Percentiles rank a stretch among this genome's conserved stretches.
Evolutionary conservation across 2,888 invertebrate genomes (phyloP).

Genomic region (Meiosimyza decipiens): DNA sequence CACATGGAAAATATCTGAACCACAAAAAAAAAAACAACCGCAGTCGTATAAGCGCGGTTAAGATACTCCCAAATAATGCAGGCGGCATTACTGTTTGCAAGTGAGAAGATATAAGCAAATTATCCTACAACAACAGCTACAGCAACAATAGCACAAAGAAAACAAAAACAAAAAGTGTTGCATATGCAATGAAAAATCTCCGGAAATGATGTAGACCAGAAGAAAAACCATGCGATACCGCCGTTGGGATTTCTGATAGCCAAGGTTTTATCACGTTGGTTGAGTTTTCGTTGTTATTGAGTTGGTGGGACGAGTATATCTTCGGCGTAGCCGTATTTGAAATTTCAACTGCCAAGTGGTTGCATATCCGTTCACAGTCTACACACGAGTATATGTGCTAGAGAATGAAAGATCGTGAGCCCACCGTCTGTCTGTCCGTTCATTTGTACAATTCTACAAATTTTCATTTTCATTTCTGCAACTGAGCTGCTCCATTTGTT

Average conservation of each 20-base stretch:
- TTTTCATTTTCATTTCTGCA: slow-evolving; percentile 31
- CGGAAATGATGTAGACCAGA: slow-evolving; percentile 46
- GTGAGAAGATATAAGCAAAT: slow-evolving; percentile 26
- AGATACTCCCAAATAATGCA: slow-evolving; percentile 4
- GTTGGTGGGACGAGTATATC: not conserved
- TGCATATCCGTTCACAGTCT: slow-evolving; percentile 5
- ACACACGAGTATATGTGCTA: not conserved
- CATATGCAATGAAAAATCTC: slow-evolving; percentile 41
- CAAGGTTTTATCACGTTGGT: too few species aligned
- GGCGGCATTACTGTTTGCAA: not conserved
- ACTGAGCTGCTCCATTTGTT: slow-evolving; percentile 18
- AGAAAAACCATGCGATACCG: slow-evolving; percentile 34
- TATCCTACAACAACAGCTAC: slow-evolving; percentile 12
- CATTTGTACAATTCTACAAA: slow-evolving; percentile 18
- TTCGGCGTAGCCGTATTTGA: not conserved
- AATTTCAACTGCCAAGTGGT: slow-evolving; percentile 25
- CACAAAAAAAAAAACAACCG: slow-evolving; percentile 35
- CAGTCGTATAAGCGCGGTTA: slow-evolving; percentile 34
- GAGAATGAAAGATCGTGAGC: too few species aligned
- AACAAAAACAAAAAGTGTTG: slow-evolving; percentile 15
- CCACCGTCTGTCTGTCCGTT: not conserved
- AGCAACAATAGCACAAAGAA: slow-evolving; percentile 17
- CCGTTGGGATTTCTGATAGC: too few species aligned
- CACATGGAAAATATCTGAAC: slow-evolving; percentile 13
- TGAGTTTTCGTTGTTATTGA: too few species aligned